Conservation (phyloP, 2,113 vertebrate species). For the Seriola dumerili region DNA sequence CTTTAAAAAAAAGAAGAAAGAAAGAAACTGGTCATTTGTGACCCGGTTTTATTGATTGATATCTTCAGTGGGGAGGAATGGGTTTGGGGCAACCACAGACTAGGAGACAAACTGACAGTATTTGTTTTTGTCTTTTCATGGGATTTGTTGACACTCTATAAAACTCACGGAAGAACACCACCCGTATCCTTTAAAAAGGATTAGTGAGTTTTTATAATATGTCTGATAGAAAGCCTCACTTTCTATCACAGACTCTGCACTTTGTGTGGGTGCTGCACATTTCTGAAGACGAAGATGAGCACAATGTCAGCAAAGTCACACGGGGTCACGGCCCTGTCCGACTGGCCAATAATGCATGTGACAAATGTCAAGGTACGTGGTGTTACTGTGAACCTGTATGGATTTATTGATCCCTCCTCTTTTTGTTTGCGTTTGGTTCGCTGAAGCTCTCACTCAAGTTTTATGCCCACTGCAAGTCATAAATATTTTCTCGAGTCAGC, state of each 20-base stretch:
- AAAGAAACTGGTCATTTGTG: not conserved
- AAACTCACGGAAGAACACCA: slow-evolving; percentile 16
- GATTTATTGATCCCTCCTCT: slow-evolving; percentile 79
- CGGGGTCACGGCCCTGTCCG: slow-evolving; percentile 64
- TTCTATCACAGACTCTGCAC: not conserved
- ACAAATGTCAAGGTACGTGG: slow-evolving; percentile 73
- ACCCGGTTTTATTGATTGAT: slow-evolving; percentile 21
- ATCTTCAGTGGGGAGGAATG: not conserved
- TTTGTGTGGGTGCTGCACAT: slow-evolving; percentile 32
- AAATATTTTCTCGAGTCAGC: slow-evolving; percentile 77
- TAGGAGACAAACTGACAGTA: slow-evolving; percentile 1
- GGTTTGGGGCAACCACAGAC: not conserved
- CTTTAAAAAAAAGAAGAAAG: not conserved
- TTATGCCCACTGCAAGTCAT: slow-evolving; percentile 72
- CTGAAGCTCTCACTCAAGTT: slow-evolving; percentile 55
- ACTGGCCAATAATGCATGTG: slow-evolving; percentile 64
- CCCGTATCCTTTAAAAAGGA: not conserved
- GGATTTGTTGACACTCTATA: slow-evolving; percentile 34
- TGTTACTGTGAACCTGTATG: slow-evolving; percentile 69
- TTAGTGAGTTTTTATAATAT: not conserved
- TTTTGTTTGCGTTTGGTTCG: slow-evolving; percentile 76
- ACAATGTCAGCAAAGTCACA: slow-evolving; percentile 48
- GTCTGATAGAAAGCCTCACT: not conserved
- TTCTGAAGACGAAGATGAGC: slow-evolving; percentile 36
- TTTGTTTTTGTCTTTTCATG: slow-evolving; percentile 32